phyloP scores from a whole-genome alignment of 2,797 vertebrate genomes.

The Antrozous pallidus region DNA sequence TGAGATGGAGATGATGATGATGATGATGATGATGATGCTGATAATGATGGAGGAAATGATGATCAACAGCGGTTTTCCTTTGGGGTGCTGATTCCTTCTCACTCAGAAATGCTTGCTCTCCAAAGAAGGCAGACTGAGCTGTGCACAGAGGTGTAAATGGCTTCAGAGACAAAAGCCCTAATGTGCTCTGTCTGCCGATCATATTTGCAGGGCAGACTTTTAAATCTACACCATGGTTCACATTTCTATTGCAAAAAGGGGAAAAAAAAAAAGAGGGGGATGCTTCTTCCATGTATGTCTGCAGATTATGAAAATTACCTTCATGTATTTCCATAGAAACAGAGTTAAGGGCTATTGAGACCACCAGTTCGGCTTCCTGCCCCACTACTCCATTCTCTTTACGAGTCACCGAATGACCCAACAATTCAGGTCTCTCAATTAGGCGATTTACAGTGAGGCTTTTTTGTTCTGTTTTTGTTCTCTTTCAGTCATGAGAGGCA shows the following conservation, averaged over 20 bases:
- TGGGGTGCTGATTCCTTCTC: background rate
- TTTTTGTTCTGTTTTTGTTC: background rate
- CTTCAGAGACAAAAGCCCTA: conserved; percentile 38
- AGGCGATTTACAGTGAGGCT: background rate
- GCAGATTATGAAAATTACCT: conserved; percentile 62
- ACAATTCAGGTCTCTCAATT: conserved; percentile 48
- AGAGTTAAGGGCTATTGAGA: conserved; percentile 64
- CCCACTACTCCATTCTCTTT: conserved; percentile 39
- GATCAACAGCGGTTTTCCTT: background rate
- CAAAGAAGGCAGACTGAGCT: background rate
- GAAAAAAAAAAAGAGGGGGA: background rate
- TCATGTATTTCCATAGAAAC: conserved; percentile 63
- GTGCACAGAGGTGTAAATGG: background rate
- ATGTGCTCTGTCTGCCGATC: background rate
- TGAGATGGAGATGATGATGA: background rate
- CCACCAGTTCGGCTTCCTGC: background rate
- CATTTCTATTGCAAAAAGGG: conserved; percentile 41
- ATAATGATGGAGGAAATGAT: background rate
- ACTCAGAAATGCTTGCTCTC: background rate
- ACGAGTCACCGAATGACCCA: conserved; percentile 52
- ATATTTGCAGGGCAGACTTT: conserved; percentile 19
- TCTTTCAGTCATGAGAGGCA: conserved; percentile 51
- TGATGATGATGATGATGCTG: background rate
- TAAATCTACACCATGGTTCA: conserved; percentile 41
- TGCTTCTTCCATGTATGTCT: conserved; percentile 48